Base-by-base conservation (phyloP, 2,888 invertebrate genomes). In the Pammene fasciana region DNA sequence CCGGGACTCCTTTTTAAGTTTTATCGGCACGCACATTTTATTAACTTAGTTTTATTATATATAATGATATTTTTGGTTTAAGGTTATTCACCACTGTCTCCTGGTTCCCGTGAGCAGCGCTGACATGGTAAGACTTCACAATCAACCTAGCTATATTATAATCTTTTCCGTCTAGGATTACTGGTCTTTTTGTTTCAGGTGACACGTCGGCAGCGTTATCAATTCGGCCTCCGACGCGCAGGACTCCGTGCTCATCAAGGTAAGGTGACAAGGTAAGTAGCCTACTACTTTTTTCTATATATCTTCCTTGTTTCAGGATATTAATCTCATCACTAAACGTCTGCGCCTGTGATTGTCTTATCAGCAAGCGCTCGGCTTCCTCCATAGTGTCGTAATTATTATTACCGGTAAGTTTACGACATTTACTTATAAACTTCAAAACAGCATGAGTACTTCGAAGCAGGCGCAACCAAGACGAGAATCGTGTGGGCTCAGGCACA, bases 181-280 rank as follows among this genome's bases (percentile, higher is more conserved):
- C 6, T 1, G 38, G 38, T 9, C 38, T 3, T 38, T 38, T 38
- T 18, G 43, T 41, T n/a, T 57, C 45, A 13, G 45, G 43, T n/a
- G 11, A 18, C 6, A 59, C 26, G 10, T n/a, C n/a, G 5, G 18
- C 11, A 10, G 59, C 59, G 13, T 48, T 36, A 3, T 34, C 38
- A 34, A 62, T 62, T 11, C 62, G 38, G 7, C 62, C 50, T 11
- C 38, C 48, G 11, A 52, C 50, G 18, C 62, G 62, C 13, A 62
- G 10, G 16, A 62, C 8, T 0, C 62, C 62, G 18, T 52, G 18
- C 3, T 50, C 62, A 38, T 62, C 62, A 16, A 62, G 50, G 6
- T 18, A 11, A 11, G 62, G 62, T 9, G 62, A 38, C 41, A 62
- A 18, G 36, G 50, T 62, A 41, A 50, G 62, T 41, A 62, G n/a